Base-by-base conservation (phyloP, 2,888 invertebrate species). In the Ochropacha duplaris region DNA sequence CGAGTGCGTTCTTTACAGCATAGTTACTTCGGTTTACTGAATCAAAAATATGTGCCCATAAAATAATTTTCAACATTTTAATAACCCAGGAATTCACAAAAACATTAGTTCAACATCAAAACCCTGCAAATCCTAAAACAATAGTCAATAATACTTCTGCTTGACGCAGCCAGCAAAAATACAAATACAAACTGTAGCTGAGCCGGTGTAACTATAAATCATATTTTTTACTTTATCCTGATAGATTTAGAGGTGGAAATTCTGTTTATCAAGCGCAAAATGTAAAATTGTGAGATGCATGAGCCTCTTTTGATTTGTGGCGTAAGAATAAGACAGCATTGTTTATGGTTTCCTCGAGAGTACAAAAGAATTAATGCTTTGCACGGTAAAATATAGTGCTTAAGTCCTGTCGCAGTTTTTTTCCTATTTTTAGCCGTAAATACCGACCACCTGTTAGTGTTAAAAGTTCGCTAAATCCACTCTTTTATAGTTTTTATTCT, bases 271-370 rank as follows among this genome's bases (percentile, higher is more conserved):
- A 34, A n/a, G 28, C 16, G 60, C 52, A 65, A 62, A 64, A 49
- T 64, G 59, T 65, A 69, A 72, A 72, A 68, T 71, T 67, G 76
- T 61, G 62, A 56, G 59, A 59, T 70, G 66, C 57, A 74, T 76
- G 77, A 87, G 82, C 83, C 76, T 77, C 81, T 82, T 83, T 84
- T 88, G 88, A 89, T 88, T 88, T 88, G 88, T 87, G 79, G 81
- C 34, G 64, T 70, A 68, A 78, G 82, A 81, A 81, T 82, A 83
- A 83, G 83, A 79, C 81, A 79, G 74, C 69, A 76, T 88, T 84
- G 79, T 89, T 88, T 88, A 88, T 86, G 83, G 84, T 87, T 88
- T 86, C 86, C 86, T 84, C 72, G 73, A 74, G 74, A 76, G 79
- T 75, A 79, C 72, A 75, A 83, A 81, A 81, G 81, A 79, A 79